Evolutionary conservation across 2,888 invertebrate species (phyloP).

Genomic region (Drosophila anceps): DNA sequence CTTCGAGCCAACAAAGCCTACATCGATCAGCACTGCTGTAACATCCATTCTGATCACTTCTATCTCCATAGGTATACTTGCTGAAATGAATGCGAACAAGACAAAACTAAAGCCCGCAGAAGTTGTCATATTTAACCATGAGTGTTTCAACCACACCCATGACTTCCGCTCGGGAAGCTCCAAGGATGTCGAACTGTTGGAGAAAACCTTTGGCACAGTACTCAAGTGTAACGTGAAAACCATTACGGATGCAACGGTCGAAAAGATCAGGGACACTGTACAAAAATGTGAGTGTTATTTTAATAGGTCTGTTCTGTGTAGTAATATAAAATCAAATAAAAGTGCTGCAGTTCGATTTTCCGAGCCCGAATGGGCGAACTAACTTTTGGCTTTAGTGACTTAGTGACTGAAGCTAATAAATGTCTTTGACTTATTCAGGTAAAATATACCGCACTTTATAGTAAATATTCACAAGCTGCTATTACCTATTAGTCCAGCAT

Average conservation of each 20-base stretch:
- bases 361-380: no score
- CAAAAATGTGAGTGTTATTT: slow-evolving; percentile 76
- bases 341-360: no score
- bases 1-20: background rate
- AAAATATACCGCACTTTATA: background rate
- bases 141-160: slow-evolving; percentile 77
- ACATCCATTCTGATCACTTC: background rate
- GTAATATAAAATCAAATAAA: no score
- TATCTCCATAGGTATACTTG: slow-evolving; percentile 33
- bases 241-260: slow-evolving; percentile 76
- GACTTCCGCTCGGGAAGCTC: slow-evolving; percentile 79
- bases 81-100: slow-evolving; percentile 22
- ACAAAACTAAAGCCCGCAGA: slow-evolving; percentile 78
- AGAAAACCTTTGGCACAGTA: slow-evolving; percentile 63
- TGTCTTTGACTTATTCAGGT: background rate
- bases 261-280: slow-evolving; percentile 70
- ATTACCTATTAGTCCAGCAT: background rate
- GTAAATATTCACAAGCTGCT: no score
- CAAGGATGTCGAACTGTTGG: slow-evolving; percentile 77
- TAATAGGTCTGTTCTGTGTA: background rate
- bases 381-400: no score
- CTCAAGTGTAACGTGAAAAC: slow-evolving; percentile 78
- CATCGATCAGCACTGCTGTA: background rate
- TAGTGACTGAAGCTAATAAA: no score
- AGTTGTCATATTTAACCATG: slow-evolving; percentile 83